phyloP scores from a whole-genome alignment of 2,888 invertebrate species.

The Prosapia bicincta region DNA sequence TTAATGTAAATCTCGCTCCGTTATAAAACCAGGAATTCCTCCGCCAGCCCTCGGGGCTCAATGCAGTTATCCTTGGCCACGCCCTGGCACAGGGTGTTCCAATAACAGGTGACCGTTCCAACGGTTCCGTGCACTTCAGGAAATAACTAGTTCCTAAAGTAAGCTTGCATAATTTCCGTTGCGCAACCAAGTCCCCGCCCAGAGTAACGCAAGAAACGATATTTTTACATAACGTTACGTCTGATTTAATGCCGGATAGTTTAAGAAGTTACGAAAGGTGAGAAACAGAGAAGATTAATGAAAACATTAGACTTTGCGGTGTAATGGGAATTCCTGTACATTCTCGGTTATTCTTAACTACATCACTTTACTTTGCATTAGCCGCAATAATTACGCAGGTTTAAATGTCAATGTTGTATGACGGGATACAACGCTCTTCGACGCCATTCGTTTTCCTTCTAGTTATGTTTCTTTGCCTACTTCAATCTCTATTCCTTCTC shows the following conservation, averaged over 20 bases:
- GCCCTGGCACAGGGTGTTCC: neutral
- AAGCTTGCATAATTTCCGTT: neutral
- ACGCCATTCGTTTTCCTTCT: too few species aligned
- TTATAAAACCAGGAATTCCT: neutral
- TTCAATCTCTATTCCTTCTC: too few species aligned
- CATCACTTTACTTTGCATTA: too few species aligned
- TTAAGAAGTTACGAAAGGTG: too few species aligned
- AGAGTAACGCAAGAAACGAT: neutral
- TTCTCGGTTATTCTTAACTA: too few species aligned
- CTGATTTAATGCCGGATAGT: neutral
- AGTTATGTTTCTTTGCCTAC: too few species aligned
- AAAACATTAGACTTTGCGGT: too few species aligned
- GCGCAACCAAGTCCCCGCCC: neutral
- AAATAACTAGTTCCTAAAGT: neutral
- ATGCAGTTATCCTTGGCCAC: neutral
- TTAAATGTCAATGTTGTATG: too few species aligned
- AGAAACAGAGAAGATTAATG: too few species aligned
- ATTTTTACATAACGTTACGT: neutral
- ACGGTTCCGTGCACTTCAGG: neutral
- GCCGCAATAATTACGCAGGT: too few species aligned
- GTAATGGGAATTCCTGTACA: too few species aligned
- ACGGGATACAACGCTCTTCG: too few species aligned
- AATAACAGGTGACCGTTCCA: neutral
- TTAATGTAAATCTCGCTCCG: neutral
- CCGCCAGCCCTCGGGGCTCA: neutral